phyloP scores from a whole-genome alignment of 2,888 invertebrate species.

The Silvanus unidentatus region DNA sequence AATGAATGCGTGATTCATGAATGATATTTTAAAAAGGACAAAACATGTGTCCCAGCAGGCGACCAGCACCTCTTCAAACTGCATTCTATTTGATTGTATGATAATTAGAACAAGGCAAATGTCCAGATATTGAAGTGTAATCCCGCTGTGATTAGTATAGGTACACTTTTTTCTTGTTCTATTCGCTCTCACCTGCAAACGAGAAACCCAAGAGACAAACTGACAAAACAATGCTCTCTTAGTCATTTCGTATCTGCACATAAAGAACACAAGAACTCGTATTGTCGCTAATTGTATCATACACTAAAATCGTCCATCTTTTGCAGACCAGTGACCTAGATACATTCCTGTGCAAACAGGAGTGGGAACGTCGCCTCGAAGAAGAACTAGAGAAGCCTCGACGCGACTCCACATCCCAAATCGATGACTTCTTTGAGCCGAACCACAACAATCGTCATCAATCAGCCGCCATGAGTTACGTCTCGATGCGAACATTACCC shows the following conservation, averaged over 20 bases:
- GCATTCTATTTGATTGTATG: constrained; percentile 41
- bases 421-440: constrained; percentile 63
- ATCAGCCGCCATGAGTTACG: constrained; percentile 48
- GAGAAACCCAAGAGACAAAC: constrained; percentile 19
- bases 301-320: constrained; percentile 4
- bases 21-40: too few relatives aligned
- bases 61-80: constrained; percentile 36
- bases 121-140: constrained; percentile 19
- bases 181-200: constrained; percentile 29
- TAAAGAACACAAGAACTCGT: too few relatives aligned
- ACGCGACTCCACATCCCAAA: constrained; percentile 55
- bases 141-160: constrained; percentile 26
- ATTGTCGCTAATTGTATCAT: not conserved
- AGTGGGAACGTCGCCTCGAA: constrained; percentile 62
- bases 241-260: not conserved
- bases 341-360: constrained; percentile 72
- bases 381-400: constrained; percentile 54
- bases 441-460: constrained; percentile 35
- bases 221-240: constrained; percentile 19
- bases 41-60: constrained; percentile 25
- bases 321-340: constrained; percentile 72
- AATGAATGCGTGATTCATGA: constrained; percentile 25
- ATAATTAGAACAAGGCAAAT: constrained; percentile 41
- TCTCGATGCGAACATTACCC: constrained; percentile 50
- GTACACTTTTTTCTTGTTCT: too few relatives aligned